These are phyloP conservation scores for Luperina nickerlii DNA, from an alignment of 2,888 invertebrate species.

Conservation along the genomic window DNA sequence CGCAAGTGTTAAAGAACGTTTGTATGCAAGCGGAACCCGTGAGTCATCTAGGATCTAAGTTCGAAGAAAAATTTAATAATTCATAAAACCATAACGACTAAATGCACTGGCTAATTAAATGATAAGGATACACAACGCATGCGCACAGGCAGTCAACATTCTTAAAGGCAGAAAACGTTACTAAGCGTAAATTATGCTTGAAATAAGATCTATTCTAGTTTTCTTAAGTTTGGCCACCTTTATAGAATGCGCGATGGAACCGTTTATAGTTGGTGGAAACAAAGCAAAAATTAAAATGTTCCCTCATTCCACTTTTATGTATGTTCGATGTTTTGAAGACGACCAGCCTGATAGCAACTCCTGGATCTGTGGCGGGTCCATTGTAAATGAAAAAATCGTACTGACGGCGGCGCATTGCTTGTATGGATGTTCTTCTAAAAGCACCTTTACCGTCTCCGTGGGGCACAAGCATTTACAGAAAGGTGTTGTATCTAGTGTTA, in stretches of 20 bases:
- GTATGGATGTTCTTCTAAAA: neutral
- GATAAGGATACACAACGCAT: conserved; percentile 29
- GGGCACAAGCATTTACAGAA: conserved; percentile 43
- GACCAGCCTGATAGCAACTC: accelerated
- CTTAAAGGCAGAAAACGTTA: neutral
- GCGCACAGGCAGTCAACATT: neutral
- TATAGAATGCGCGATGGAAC: conserved; percentile 2
- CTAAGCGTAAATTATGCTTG: conserved; percentile 4
- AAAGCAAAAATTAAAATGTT: neutral
- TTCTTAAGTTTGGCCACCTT: conserved; percentile 8
- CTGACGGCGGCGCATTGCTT: conserved; percentile 74
- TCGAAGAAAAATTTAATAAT: conserved; percentile 7
- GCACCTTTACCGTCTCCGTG: conserved; percentile 20
- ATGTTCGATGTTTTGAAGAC: neutral
- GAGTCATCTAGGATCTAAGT: neutral
- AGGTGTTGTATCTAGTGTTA: conserved; percentile 19
- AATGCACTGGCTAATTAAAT: conserved; percentile 20
- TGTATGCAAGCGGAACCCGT: neutral
- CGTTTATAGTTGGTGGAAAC: conserved; percentile 10
- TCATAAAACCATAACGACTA: conserved; percentile 36
- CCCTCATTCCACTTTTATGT: conserved; percentile 20
- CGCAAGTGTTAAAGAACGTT: neutral
- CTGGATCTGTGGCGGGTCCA: conserved; percentile 69
- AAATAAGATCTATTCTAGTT: neutral
- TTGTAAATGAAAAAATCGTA: conserved; percentile 69